Percentiles rank a stretch among this genome's conserved stretches.
Conservation (phyloP, 2,113 vertebrate species). For the Manacus vitellinus region DNA sequence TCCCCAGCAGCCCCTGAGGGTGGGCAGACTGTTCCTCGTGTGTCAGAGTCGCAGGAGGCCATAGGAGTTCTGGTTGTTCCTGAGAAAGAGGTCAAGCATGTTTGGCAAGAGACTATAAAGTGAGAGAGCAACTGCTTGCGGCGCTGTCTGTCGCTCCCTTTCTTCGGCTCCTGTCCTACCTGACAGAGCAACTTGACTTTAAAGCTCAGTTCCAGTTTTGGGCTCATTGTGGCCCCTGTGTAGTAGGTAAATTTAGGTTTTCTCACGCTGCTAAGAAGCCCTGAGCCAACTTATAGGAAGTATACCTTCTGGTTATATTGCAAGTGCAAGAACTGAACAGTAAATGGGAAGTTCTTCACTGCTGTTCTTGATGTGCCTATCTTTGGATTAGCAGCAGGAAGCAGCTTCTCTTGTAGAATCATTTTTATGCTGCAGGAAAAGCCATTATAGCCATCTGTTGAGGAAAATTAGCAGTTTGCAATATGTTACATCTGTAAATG, state of each 20-base stretch:
- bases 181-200: not conserved
- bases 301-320: not conserved
- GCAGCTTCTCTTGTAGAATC: not conserved
- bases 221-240: fast-evolving
- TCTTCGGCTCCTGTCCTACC: not conserved
- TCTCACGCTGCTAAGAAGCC: not conserved
- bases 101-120: not conserved
- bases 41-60: not conserved
- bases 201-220: not conserved
- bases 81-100: not conserved
- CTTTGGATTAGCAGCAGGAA: not conserved
- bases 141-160: not conserved
- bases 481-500: conserved; percentile 62
- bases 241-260: not conserved
- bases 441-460: conserved; percentile 43
- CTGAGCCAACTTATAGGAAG: not conserved
- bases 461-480: conserved; percentile 57
- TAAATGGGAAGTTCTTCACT: not conserved
- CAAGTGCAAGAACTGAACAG: not conserved
- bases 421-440: not conserved
- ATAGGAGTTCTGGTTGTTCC: not conserved
- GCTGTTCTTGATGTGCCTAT: not conserved
- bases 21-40: not conserved
- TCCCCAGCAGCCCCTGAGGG: not conserved
- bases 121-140: not conserved